Evolutionary conservation across 2,113 vertebrate species (phyloP).

Genomic region (Istiophorus platypterus): DNA sequence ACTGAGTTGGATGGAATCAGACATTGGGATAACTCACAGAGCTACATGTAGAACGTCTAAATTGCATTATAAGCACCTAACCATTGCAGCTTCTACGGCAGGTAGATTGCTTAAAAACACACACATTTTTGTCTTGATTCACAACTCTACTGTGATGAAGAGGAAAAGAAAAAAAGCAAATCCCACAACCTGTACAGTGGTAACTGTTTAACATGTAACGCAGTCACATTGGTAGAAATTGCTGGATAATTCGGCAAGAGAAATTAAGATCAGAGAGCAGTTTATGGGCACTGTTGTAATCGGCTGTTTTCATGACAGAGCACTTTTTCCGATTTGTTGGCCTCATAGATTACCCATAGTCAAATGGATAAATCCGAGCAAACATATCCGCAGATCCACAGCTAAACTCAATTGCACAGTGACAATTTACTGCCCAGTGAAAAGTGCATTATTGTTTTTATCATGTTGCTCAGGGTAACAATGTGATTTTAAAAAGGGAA

Average conservation of each 20-base stretch:
- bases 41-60: constrained; percentile 65
- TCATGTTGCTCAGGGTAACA: constrained; percentile 97
- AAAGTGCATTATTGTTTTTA: constrained; percentile 98
- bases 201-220: constrained; percentile 92
- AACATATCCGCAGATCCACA: constrained; percentile 68
- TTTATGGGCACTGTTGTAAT: constrained; percentile 68
- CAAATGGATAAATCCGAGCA: constrained; percentile 52
- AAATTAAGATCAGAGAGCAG: constrained; percentile 61
- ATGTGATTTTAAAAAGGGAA: constrained; percentile 85
- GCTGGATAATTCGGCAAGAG: constrained; percentile 42
- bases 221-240: constrained; percentile 71
- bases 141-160: constrained; percentile 86
- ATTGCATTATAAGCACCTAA: constrained; percentile 49
- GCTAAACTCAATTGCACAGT: constrained; percentile 88
- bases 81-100: constrained; percentile 86
- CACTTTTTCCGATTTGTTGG: constrained; percentile 72
- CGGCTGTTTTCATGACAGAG: constrained; percentile 74
- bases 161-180: constrained; percentile 81
- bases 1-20: constrained; percentile 69
- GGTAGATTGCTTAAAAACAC: constrained; percentile 87
- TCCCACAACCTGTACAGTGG: constrained; percentile 93
- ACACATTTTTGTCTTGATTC: constrained; percentile 75
- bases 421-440: constrained; percentile 94
- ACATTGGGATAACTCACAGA: constrained; percentile 62
- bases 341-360: constrained; percentile 60